Evolutionary conservation across 64 coral and sea anemone species (phyloP).

Genomic region (Stylophora pistillata): DNA sequence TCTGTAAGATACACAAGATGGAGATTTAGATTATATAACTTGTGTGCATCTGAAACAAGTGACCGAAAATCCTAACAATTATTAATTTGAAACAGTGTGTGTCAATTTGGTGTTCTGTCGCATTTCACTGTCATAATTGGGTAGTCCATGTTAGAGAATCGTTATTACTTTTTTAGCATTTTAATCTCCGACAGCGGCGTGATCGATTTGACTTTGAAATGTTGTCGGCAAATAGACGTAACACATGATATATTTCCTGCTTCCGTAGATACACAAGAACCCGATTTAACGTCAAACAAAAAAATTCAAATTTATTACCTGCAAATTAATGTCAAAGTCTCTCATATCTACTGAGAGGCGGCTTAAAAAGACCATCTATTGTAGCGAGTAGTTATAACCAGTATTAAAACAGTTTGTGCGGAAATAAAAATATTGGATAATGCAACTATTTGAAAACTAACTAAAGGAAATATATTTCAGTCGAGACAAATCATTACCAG

Average conservation of each 20-base stretch:
- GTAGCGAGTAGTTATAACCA: no score
- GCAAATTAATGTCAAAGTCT: no score
- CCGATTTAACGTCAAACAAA: background rate
- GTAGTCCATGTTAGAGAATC: background rate
- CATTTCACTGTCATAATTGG: background rate
- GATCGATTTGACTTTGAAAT: background rate
- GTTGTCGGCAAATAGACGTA: background rate
- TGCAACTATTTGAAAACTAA: background rate
- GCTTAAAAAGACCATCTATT: no score
- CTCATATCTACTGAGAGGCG: no score
- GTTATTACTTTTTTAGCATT: background rate
- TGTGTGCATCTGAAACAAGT: no score
- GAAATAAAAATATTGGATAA: no score
- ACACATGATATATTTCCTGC: background rate
- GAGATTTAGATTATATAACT: no score
- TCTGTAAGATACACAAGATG: no score
- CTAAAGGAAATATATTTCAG: background rate
- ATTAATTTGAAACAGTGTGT: no score
- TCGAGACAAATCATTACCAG: background rate
- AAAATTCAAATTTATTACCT: no score
- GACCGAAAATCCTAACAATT: no score
- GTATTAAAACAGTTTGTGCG: no score
- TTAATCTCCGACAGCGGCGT: background rate
- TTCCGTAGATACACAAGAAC: background rate
- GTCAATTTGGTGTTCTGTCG: background rate